Evolutionary conservation across 2,797 vertebrate species (phyloP).

Genomic region (Halcyon badia): DNA sequence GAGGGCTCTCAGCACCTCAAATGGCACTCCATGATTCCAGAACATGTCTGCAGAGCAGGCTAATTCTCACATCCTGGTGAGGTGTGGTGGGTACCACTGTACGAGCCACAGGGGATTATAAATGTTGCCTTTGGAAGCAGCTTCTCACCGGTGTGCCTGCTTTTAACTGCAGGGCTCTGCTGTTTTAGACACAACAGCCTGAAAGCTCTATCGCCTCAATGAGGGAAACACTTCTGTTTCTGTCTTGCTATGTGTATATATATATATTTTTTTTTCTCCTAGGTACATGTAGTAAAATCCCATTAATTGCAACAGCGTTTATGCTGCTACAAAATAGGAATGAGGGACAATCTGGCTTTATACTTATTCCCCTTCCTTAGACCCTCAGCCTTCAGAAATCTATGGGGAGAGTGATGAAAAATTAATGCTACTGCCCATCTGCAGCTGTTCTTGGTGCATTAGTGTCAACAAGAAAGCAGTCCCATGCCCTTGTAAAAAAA

Average conservation of each 20-base stretch:
- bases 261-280: background rate
- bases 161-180: background rate
- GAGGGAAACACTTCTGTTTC: background rate
- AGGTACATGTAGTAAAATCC: background rate
- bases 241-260: background rate
- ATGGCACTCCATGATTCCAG: background rate
- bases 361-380: background rate
- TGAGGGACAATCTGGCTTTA: background rate
- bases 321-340: background rate
- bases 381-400: background rate
- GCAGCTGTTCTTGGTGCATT: background rate
- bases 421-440: background rate
- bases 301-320: background rate
- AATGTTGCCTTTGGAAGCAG: background rate
- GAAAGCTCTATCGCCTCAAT: background rate
- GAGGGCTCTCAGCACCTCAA: background rate
- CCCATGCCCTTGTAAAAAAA: background rate
- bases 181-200: background rate
- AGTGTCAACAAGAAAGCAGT: background rate
- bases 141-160: background rate
- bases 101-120: background rate
- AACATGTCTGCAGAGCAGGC: background rate
- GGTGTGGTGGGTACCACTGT: background rate
- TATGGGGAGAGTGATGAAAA: background rate
- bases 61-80: rapidly evolving